Evolutionary conservation across 2,888 invertebrate genomes (phyloP).

Genomic region (Lydus trimaculatus): DNA sequence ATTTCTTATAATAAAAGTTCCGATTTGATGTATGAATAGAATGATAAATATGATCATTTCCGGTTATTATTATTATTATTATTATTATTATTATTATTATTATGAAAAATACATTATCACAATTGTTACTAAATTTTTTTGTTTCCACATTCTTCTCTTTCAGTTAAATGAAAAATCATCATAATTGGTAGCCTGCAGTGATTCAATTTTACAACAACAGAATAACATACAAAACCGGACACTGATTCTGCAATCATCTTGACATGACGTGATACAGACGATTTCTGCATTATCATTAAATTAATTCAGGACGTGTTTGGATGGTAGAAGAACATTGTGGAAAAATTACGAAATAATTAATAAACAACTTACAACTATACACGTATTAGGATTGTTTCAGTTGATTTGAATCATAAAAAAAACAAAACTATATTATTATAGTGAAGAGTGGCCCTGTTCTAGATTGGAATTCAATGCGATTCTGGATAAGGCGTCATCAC

Average conservation of each 20-base stretch:
- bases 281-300: conserved; percentile 2
- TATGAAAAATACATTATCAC: no score
- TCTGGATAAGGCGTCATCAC: no score
- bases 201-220: conserved; percentile 20
- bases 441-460: no score
- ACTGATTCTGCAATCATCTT: background rate
- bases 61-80: no score
- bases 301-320: background rate
- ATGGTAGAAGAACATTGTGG: background rate
- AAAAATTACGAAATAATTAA: no score
- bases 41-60: no score
- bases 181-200: conserved; percentile 34
- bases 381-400: background rate
- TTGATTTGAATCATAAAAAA: background rate
- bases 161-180: conserved; percentile 21
- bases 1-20: background rate
- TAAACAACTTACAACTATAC: no score
- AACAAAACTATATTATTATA: no score
- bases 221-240: background rate
- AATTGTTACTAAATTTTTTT: background rate
- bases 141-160: background rate
- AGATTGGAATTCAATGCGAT: no score
- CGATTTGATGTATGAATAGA: background rate
- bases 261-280: background rate
- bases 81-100: no score